Base-by-base conservation (phyloP, 92 coral and sea anemone genomes). In the Epizoanthus stellaris region DNA sequence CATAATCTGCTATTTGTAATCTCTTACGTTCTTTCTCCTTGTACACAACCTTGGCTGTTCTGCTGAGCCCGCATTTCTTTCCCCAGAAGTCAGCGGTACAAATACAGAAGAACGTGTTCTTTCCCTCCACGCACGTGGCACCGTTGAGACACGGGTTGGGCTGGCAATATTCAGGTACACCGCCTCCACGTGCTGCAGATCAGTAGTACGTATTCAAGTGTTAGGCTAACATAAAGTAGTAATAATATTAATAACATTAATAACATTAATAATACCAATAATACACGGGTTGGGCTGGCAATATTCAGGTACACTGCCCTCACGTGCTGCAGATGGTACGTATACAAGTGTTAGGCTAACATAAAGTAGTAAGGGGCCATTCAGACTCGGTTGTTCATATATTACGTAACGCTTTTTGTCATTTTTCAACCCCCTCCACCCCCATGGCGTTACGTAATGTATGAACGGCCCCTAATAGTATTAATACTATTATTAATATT, bases 121-220 rank as follows among this genome's bases (percentile, higher is more conserved):
- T 85, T 62, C 94, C 95, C 20, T 93, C 97, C 9, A 97, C 70
- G 82, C 99, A 97, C 4, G 95, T 86, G 8, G 97, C 99, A 20
- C 97, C 97, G 73, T 90, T 89, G 5, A 53, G 61, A 72, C 99
- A 97, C n/a, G 94, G 91, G 58, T 93, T 86, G 3, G 95, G 90
- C 11, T 25, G 65, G 40, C 99, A 96, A 82, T 45, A 75, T 36
- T 62, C 85, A 6, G 70, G 79, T 23, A 83, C 81, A 7, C 40
- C 1, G 25, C 10, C 15, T 4, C 19, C 36, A 10, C 36, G n/a
- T 9, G 3, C 25, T 34, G 39, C 13, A 64, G 36, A 16, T 15
- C 21, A 59, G 4, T 20, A 21, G 36, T 23, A 20, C 69, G 19
- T 19, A 13, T 2, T 9, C 3, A 52, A 52, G 56, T 52, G 36